phyloP scores from a whole-genome alignment of 2,113 vertebrate species.

The Trogon surrucura region DNA sequence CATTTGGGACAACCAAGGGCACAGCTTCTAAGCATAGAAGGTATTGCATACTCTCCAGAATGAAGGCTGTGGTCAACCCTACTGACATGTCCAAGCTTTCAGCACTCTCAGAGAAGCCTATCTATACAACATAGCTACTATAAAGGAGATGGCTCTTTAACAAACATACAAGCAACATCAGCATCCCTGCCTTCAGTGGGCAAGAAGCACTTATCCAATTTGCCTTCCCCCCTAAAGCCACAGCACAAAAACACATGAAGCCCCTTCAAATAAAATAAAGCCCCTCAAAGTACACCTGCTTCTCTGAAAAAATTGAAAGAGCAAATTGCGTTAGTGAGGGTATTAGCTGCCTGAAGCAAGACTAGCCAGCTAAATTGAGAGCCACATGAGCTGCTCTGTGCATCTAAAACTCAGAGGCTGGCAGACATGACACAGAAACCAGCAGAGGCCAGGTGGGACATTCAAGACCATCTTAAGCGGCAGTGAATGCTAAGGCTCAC shows the following conservation, averaged over 20 bases:
- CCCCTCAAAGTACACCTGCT: background rate
- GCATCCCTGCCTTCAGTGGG: background rate
- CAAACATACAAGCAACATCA: background rate
- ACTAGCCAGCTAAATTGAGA: background rate
- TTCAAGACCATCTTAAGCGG: background rate
- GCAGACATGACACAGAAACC: background rate
- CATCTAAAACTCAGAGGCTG: background rate
- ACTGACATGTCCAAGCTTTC: background rate
- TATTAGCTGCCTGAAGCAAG: background rate
- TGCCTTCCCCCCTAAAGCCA: background rate
- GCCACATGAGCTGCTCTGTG: background rate
- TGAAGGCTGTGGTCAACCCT: background rate
- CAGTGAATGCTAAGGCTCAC: background rate
- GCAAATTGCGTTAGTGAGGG: background rate
- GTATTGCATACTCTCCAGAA: background rate
- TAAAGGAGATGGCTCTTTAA: background rate
- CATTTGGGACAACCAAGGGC: background rate
- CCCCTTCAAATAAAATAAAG: slow-evolving; percentile 11
- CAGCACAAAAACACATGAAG: background rate
- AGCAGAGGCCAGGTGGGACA: background rate
- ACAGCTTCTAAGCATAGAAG: background rate
- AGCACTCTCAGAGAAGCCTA: background rate
- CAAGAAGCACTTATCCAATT: background rate
- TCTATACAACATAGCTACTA: background rate
- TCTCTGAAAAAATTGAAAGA: background rate